Evolutionary conservation across 1,140 invertebrate genomes (phyloP), one percentile per base, ranked within the genome.

Genomic region (Araneus ventricosus): DNA sequence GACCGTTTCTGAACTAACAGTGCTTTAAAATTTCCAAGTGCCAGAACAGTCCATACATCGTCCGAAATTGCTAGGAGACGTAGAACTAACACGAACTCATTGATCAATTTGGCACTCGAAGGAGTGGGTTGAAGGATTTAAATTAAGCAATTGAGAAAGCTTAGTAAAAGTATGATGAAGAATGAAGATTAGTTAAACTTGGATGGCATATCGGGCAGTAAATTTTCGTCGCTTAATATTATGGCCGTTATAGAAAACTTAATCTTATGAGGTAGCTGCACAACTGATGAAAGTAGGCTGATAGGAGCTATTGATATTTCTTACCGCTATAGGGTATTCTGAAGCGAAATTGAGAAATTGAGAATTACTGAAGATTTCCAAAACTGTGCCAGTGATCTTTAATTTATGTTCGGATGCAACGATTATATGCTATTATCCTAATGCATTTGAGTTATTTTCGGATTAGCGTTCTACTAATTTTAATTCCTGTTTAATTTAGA

Each of bases 111-210:
- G 10, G 34, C n/a, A n/a, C 14, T 20, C 27, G 63, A 8, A 27
- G n/a, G n/a, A 24, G 22, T 20, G 34, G 14, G 27, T 37, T 17
- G 30, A 20, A 37, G 70, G 70, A 37, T 75, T 75, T 37, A 75
- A 75, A 75, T 75, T 37, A 75, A 75, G 70, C 70, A 10, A 75
- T 75, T 20, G 70, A 75, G 17, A 30, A 30, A 34, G 70, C 30
- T 75, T 75, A 75, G 70, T 37, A 37, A 37, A 75, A 75, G 34
- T 75, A 75, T 30, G 70, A 75, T 75, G 70, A 67, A 75, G 37
- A 75, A 75, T 75, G 70, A 75, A 75, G 70, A 37, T 75, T 37
- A 37, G 70, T 75, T 75, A 14, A 75, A 75, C 34, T 75, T 37
- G 70, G 70, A 75, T 75, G 30, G 30, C 14, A 75, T 75, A 37